Evolutionary conservation across 2,113 vertebrate species (phyloP), one percentile per base, ranked within the genome.

Genomic region (Bubo bubo): DNA sequence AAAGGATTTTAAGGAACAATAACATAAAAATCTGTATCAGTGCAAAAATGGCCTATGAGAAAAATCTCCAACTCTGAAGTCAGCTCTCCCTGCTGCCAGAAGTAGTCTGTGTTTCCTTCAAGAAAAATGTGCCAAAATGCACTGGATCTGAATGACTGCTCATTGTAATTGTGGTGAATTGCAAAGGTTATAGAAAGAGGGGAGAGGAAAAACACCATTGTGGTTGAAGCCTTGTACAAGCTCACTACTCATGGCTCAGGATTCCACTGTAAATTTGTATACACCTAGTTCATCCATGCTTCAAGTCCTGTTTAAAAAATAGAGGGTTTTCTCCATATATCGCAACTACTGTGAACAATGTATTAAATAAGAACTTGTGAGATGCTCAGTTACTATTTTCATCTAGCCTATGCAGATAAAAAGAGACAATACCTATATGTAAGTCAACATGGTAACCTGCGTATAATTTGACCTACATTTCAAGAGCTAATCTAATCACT

Each of bases 401-500:
- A 72, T 49, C 39, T 32, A 56, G 21, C 6, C 27, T 52, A 22
- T 2, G 23, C 6, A 73, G 35, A 77, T 14, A 53, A 64, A 88
- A 43, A 55, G 47, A 20, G 3, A 90, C n/a, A 88, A 68, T 74
- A 90, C 6, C 22, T 79, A 22, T 24, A 41, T 4, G 14, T 35
- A 73, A 5, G 26, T 52, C 72, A 90, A 87, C 88, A 84, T 13
- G 17, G 35, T 39, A 96, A 91, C 35, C 30, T 39, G 27, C 0
- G 0, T 74, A 28, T 59, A 71, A 83, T 58, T 53, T 63, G 52
- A 73, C 45, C 52, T 92, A 52, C 13, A 41, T 85, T 68, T 90
- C 66, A 79, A 79, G 28, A 96, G 75, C 49, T 90, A 87, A 86
- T 91, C 63, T 91, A 79, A 95, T 89, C 28, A 92, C 49, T 73